Evolutionary conservation across 2,888 invertebrate genomes (phyloP), one percentile per base, ranked within the genome.

Genomic region (Barypeithes pellucidus): DNA sequence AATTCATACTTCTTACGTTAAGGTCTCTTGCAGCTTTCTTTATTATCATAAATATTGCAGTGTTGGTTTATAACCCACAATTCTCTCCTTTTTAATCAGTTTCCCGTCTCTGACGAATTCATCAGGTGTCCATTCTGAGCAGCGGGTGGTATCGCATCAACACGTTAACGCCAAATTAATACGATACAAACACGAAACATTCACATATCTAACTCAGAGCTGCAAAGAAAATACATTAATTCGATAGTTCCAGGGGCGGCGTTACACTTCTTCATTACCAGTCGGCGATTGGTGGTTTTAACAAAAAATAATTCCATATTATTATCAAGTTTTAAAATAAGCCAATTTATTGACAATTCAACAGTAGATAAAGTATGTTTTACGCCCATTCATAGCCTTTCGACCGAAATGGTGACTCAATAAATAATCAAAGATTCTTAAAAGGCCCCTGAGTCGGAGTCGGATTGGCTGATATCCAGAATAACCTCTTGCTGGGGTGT

Each of bases 141-240:
- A 78, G 80, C 81, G 78, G 81, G 81, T 75, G 79, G 77, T 75
- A 68, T 74, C 76, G 75, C 75, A 76, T 77, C 79, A 77, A 77
- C 78, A 79, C 79, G 81, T 82, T 82, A 81, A 80, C 80, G 79
- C 78, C 79, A 79, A 79, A 81, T 81, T 82, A 82, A 82, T 82
- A 80, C 77, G 79, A 71, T 77, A 74, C 79, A 80, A 81, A 81
- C 82, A 82, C 82, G 82, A 81, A 81, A 80, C 76, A 75, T 75
- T 76, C 79, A 79, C 81, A 80, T 79, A 80, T 80, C 79, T 78
- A 80, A 80, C 77, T 77, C 76, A 73, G 74, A 63, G 62, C 72
- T 68, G 33, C 52, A 57, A 68, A 22, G 67, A 16, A 57, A 60
- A 57, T 18, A 50, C 50, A 63, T 66, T 29, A 16, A 54, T 66